Percentiles rank a stretch among this genome's conserved stretches.
Conservation (phyloP, 2,113 vertebrate genomes). For the Eulemur rufifrons region DNA sequence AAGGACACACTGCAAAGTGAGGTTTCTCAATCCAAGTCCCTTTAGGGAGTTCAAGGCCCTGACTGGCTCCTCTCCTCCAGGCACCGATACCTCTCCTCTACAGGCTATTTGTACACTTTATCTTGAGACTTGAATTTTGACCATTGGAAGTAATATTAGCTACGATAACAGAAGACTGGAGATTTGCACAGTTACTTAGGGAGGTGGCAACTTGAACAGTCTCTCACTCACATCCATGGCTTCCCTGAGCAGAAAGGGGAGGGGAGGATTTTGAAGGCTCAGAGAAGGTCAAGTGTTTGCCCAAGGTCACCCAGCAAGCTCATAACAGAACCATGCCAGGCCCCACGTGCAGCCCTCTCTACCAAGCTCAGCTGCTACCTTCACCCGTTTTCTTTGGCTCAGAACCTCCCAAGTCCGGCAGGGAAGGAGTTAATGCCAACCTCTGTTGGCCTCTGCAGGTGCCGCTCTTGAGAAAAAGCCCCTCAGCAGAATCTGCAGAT, state of each 20-base stretch:
- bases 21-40: background rate
- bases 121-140: background rate
- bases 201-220: background rate
- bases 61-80: background rate
- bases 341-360: background rate
- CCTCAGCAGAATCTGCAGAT: conserved; percentile 27
- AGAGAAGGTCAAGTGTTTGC: background rate
- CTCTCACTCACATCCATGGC: background rate
- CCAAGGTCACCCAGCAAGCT: background rate
- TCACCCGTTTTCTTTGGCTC: background rate
- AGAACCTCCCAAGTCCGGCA: background rate
- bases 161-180: background rate
- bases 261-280: background rate
- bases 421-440: conserved; percentile 59
- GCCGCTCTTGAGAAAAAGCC: conserved; percentile 46
- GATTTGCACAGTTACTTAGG: background rate
- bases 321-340: background rate
- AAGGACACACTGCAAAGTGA: background rate
- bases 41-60: background rate
- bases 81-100: accelerated
- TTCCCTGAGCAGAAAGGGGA: background rate
- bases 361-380: background rate
- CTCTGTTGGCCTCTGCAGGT: conserved; percentile 51
- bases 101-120: accelerated
- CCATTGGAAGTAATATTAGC: background rate